Evolutionary conservation across 2,113 vertebrate species (phyloP), one percentile per base, ranked within the genome.

Genomic region (Cnemophilus loriae): DNA sequence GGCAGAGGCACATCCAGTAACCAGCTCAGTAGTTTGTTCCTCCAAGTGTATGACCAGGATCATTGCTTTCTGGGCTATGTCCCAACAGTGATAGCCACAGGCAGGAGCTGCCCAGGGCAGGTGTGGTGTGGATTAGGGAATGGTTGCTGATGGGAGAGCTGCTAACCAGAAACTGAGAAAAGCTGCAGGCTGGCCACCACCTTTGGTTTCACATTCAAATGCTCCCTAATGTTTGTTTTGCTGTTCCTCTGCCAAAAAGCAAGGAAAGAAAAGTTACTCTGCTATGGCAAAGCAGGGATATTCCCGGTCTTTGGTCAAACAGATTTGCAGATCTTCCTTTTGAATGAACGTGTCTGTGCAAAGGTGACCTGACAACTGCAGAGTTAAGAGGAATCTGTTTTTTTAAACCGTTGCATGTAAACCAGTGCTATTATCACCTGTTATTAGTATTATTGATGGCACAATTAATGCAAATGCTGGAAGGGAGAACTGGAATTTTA

Each of bases 301-400:
- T 61, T 87, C 50, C 47, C 78, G 21, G 46, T 61, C 47, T 75
- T 73, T 71, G 26, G 19, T 90, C 70, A 92, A 79, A 37, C 11
- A 4, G 24, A 28, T 6, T 74, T 56, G 50, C 16, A 49, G 9
- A 49, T 49, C 18, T 52, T 74, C 7, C 33, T 85, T 88, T 79
- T 39, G 57, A 63, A 37, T 1, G 1, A 57, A 17, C 0, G 0
- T 52, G 15, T 12, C 11, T 46, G 19, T 68, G 30, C 26, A 27
- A 24, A 53, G 22, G 13, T 74, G 16, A 46, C n/a, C 39, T 74
- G 64, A 28, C 44, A 64, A 6, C 41, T 33, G 23, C 8, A 35
- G 41, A 9, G 20, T n/a, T 57, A n/a, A 3, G 32, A 80, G n/a
- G 39, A 74, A 46, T 59, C 20, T 13, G 11, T 42, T 69, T 7